These are phyloP conservation scores for Aurelia aurita DNA, from an alignment of 30 jellyfish, hydroid and myxozoan species.

Conservation along the genomic window DNA sequence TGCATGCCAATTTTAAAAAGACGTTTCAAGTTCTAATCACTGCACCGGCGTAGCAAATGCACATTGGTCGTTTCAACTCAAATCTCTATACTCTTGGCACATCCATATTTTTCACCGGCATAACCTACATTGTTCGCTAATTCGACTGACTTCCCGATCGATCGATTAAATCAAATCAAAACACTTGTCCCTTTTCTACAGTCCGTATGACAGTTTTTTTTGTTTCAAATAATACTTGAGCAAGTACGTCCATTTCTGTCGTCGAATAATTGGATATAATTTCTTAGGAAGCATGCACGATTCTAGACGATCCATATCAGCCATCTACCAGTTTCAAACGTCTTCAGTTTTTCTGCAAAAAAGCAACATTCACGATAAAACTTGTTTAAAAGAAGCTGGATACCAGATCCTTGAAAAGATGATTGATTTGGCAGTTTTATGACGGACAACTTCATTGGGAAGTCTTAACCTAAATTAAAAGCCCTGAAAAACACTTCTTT, in stretches of 20 bases:
- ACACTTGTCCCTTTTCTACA: slow-evolving; percentile 23
- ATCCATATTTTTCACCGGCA: background rate
- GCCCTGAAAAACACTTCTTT: too few species aligned
- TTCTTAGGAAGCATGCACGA: slow-evolving; percentile 35
- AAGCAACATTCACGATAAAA: background rate
- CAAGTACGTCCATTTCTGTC: slow-evolving; percentile 31
- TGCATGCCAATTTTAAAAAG: slow-evolving; percentile 28
- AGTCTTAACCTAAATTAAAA: too few species aligned
- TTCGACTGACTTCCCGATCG: background rate
- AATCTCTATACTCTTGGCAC: slow-evolving; percentile 10
- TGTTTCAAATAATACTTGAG: slow-evolving; percentile 28
- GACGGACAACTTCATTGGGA: too few species aligned
- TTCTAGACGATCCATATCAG: background rate
- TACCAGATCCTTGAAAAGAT: too few species aligned
- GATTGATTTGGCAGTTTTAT: too few species aligned
- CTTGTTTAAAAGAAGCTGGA: too few species aligned
- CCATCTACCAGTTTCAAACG: slow-evolving; percentile 16
- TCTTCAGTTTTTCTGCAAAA: slow-evolving; percentile 49
- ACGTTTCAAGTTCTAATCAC: slow-evolving; percentile 1
- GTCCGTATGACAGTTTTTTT: slow-evolving; percentile 15
- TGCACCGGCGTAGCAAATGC: background rate
- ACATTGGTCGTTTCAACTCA: background rate
- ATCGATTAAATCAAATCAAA: slow-evolving; percentile 23
- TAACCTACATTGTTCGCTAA: background rate
- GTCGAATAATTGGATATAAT: background rate